A percentile compares a stretch with the other conserved stretches of the same genome.
Evolutionary conservation across 1,140 invertebrate genomes (phyloP).

Genomic region (Ostrea edulis): DNA sequence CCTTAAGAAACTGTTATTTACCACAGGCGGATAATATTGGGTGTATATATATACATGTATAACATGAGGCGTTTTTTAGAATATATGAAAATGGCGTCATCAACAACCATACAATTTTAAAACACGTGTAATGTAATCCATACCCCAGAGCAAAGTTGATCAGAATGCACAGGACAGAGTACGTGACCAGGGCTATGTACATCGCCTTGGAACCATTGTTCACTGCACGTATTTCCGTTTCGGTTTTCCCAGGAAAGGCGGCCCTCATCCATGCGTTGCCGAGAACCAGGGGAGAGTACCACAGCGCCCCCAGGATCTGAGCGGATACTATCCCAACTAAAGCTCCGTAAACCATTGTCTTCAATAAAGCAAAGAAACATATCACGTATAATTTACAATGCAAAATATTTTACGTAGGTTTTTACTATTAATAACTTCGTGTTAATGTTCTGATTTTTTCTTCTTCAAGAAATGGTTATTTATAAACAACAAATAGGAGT

Average conservation of each 20-base stretch:
- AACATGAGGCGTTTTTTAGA: too few species aligned
- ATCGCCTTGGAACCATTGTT: neutral
- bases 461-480: too few species aligned
- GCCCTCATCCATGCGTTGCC: constrained; percentile 21
- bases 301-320: neutral
- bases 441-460: too few species aligned
- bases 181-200: neutral
- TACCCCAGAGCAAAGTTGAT: constrained; percentile 1
- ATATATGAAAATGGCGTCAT: too few species aligned
- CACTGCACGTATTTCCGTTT: neutral
- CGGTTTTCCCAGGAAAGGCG: constrained; percentile 15
- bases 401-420: too few species aligned
- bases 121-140: neutral
- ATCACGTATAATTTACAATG: neutral
- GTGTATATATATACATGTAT: too few species aligned
- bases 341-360: constrained; percentile 9
- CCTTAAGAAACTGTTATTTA: too few species aligned
- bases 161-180: neutral
- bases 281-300: constrained; percentile 16
- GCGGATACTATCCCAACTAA: neutral
- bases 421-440: too few species aligned
- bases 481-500: too few species aligned
- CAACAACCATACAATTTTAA: too few species aligned
- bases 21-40: too few species aligned
- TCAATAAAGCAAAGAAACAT: neutral